Evolutionary conservation across 2,797 vertebrate species (phyloP).

Genomic region (Brachymystax lenok): DNA sequence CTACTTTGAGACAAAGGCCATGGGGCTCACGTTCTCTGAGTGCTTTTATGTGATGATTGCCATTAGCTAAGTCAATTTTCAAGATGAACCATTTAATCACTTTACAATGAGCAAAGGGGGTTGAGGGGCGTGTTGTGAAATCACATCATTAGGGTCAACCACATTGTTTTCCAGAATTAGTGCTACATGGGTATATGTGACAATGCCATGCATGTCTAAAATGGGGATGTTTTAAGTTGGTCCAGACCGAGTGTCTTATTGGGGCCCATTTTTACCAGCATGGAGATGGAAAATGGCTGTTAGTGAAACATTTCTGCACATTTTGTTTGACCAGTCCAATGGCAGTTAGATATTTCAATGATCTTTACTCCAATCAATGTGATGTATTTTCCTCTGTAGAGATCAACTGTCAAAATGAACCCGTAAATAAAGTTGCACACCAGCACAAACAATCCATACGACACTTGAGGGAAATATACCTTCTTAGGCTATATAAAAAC

Average conservation of each 20-base stretch:
- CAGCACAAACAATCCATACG: constrained; percentile 42
- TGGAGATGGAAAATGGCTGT: constrained; percentile 75
- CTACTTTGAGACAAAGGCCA: constrained; percentile 39
- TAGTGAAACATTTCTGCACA: constrained; percentile 49
- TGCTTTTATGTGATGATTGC: constrained; percentile 54
- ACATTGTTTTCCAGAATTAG: constrained; percentile 54
- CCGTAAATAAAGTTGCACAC: constrained; percentile 25
- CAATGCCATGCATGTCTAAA: constrained; percentile 55
- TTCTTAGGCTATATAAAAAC: constrained; percentile 45
- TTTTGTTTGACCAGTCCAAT: constrained; percentile 40
- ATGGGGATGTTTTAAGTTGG: constrained; percentile 65
- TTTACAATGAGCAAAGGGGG: constrained; percentile 41
- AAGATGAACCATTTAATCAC: constrained; percentile 60
- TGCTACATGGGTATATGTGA: constrained; percentile 48
- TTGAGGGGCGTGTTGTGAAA: constrained; percentile 31
- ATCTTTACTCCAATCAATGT: constrained; percentile 30
- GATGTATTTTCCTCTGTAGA: constrained; percentile 29
- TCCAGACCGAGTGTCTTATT: constrained; percentile 67
- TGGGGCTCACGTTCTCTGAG: constrained; percentile 23
- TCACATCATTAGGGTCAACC: constrained; percentile 56
- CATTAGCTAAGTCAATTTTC: constrained; percentile 57
- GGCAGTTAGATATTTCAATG: constrained; percentile 40
- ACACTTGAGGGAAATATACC: constrained; percentile 55
- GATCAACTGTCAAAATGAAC: constrained; percentile 45
- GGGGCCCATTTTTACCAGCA: constrained; percentile 69